These are phyloP conservation scores for Orientallactaga sibirica DNA, from an alignment of 2,797 vertebrate genomes.

Conservation along the genomic window DNA sequence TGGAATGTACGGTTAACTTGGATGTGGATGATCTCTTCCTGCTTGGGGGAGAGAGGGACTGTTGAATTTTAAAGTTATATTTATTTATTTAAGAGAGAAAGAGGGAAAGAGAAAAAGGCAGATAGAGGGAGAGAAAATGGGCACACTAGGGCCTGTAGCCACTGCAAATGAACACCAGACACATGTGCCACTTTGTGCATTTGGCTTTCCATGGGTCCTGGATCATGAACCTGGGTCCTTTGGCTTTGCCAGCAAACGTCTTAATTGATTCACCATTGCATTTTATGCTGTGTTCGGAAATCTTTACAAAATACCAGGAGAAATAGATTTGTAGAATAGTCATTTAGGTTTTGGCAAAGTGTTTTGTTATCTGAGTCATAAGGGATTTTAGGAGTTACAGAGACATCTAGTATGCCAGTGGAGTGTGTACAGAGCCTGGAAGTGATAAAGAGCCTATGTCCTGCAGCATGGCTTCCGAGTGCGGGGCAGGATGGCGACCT, in stretches of 20 bases:
- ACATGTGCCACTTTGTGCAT: too few relatives aligned
- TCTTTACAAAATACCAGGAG: background rate
- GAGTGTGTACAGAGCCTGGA: background rate
- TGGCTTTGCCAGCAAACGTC: too few relatives aligned
- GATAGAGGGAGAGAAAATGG: too few relatives aligned
- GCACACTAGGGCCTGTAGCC: too few relatives aligned
- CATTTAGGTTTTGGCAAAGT: background rate
- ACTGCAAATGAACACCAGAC: too few relatives aligned
- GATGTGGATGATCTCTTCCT: background rate
- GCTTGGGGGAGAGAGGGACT: background rate
- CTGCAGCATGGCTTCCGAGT: background rate
- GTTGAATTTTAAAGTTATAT: too few relatives aligned
- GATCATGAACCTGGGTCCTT: too few relatives aligned
- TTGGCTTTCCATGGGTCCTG: too few relatives aligned
- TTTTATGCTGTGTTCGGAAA: background rate
- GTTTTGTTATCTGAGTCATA: background rate
- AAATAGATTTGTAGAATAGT: background rate
- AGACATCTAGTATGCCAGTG: background rate
- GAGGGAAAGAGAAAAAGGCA: too few relatives aligned
- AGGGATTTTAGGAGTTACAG: background rate
- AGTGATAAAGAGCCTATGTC: background rate
- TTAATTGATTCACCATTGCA: background rate
- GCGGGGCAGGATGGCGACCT: background rate
- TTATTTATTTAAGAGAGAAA: too few relatives aligned
- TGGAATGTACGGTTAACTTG: background rate